These are phyloP conservation scores for Chaetops frenatus DNA, from an alignment of 2,113 vertebrate species.

Conservation along the genomic window DNA sequence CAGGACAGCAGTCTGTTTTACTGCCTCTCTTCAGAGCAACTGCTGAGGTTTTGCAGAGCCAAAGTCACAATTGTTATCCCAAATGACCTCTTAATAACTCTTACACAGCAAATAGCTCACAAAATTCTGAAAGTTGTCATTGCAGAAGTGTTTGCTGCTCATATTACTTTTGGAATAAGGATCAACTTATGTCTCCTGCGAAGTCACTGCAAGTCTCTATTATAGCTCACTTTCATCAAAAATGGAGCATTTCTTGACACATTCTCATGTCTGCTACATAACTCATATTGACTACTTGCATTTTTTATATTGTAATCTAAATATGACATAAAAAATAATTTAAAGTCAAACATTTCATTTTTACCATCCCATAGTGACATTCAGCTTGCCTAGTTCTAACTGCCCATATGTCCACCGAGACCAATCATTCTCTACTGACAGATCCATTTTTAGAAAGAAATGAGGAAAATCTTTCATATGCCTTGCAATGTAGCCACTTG, in stretches of 20 bases:
- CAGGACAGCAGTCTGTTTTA: not conserved
- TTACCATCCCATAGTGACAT: not conserved
- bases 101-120: not conserved
- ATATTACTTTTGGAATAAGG: not conserved
- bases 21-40: not conserved
- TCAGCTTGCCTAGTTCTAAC: conserved; percentile 19
- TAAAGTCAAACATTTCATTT: conserved; percentile 19
- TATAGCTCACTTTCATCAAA: not conserved
- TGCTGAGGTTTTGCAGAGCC: not conserved
- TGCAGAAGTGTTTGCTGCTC: not conserved
- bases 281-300: not conserved
- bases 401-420: conserved; percentile 14
- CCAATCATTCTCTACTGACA: conserved; percentile 27
- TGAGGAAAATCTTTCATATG: conserved; percentile 16
- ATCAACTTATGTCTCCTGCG: not conserved
- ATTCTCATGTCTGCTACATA: not conserved
- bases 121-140: not conserved
- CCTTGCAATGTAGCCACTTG: not conserved
- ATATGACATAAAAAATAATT: not conserved
- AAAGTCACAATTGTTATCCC: conserved; percentile 7
- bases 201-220: not conserved
- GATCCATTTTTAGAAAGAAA: conserved; percentile 22
- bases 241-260: not conserved
- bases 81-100: not conserved
- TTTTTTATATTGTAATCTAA: conserved; percentile 20